Evolutionary conservation across 2,113 vertebrate genomes (phyloP), one percentile per base, ranked within the genome.

Genomic region (Euleptes europaea): DNA sequence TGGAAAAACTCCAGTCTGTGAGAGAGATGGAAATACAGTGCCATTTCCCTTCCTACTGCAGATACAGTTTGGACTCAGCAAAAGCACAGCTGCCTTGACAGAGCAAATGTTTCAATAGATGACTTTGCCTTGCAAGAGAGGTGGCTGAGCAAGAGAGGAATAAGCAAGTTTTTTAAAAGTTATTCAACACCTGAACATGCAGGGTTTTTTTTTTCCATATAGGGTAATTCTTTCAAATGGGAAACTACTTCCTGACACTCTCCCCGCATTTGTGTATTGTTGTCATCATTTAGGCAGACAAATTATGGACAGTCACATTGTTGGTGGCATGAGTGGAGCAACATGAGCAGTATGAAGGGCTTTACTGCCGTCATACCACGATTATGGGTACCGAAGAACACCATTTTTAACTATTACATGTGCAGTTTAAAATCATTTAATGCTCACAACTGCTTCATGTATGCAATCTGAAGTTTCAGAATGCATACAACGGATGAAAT

Each of bases 21-120:
- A 84, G 82, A n/a, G 51, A 67, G 65, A 76, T 84, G 33, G 44
- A 76, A 84, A 84, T 15, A 76, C 72, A 83, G 13, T 67, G 42
- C n/a, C 21, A 15, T 84, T 75, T 84, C n/a, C 60, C 82, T 84
- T 47, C 42, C 42, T 84, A 38, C 35, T 76, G 60, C 40, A 31
- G 73, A 84, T 51, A 76, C n/a, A 84, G 67, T 49, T 78, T 84
- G 74, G 49, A 71, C 28, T 57, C 65, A 28, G 47, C 65, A 78
- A 84, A 60, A 60, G 75, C 19, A 44, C 38, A 78, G 35, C 28
- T 76, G 42, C 33, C n/a, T 38, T 75, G 74, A 28, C 42, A 51
- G 82, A 38, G 17, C 47, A 78, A 70, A 54, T 44, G 70, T 84
- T 71, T 66, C 47, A 76, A 76, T 10, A 51, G 42, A 49, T 12